Base-by-base conservation (phyloP, 2,113 vertebrate species). In the Pogona vitticeps region DNA sequence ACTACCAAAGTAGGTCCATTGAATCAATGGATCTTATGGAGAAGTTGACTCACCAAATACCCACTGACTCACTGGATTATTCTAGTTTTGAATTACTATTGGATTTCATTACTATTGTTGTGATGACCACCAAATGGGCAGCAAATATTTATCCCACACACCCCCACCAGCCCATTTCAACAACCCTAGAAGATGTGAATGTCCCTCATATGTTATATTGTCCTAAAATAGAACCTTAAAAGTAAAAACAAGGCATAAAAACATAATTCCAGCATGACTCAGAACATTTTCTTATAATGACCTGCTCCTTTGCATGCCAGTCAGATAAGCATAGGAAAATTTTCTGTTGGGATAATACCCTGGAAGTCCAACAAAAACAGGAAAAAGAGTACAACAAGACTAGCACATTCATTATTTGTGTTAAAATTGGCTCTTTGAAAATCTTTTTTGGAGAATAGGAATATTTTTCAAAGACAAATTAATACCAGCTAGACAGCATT, bases 401-500 rank as follows among this genome's bases (percentile, higher is more conserved):
- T 84, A 40, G 28, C 87, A 90, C 78, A 80, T 31, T 80, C 9
- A n/a, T 31, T 88, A 28, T 3, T 84, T 89, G 28, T 83, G 83
- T 90, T 70, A 33, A 90, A 86, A 28, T 13, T 63, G 3, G 5
- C 1, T 28, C 67, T 90, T 91, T 88, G 52, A 17, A 88, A 52
- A 87, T 88, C 86, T 23, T 36, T 36, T 91, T 78, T 92, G 40
- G 23, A 65, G 82, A 92, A 90, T 56, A 90, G 81, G 90, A 93
- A 91, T 61, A 80, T 71, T 91, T 91, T 92, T 91, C 89, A 92
- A 91, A 84, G 91, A 42, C 31, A 42, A 14, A 12, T 76, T 31
- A 46, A 4, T 72, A 2, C n/a, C n/a, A 68, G 67, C 7, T 38
- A 40, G n/a, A 38, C 15, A 76, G 26, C 52, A 56, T 76, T 76